Evolutionary conservation across 2,797 vertebrate genomes (phyloP).

Genomic region (Selene dorsalis): DNA sequence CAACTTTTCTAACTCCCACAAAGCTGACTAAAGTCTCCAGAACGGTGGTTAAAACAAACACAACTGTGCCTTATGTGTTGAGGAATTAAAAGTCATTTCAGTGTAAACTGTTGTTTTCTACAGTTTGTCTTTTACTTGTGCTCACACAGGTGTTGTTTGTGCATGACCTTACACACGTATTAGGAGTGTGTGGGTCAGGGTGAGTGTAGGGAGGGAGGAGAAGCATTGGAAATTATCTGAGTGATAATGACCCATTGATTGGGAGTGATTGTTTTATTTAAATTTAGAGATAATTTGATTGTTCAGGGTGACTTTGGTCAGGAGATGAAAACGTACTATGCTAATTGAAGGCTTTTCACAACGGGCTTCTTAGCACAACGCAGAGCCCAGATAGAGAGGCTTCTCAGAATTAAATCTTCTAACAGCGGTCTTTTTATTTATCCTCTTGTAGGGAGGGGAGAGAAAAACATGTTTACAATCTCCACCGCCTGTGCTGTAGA

Average conservation of each 20-base stretch:
- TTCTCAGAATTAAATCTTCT: conserved; percentile 76
- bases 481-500: conserved; percentile 49
- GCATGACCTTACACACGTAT: conserved; percentile 38
- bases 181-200: background rate
- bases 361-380: conserved; percentile 49
- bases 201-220: background rate
- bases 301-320: conserved; percentile 81
- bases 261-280: conserved; percentile 70
- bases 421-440: conserved; percentile 73
- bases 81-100: conserved; percentile 54
- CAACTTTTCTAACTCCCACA: conserved; percentile 42
- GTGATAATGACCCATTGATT: conserved; percentile 73
- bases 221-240: conserved; percentile 45
- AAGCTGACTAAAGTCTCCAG: conserved; percentile 29
- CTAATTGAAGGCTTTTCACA: conserved; percentile 77
- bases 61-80: conserved; percentile 62
- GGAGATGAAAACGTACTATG: conserved; percentile 64
- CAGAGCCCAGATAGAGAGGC: conserved; percentile 62
- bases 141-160: conserved; percentile 35
- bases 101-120: background rate
- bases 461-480: conserved; percentile 77
- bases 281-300: conserved; percentile 77
- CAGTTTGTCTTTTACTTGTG: conserved; percentile 12
- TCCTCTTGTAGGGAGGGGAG: conserved; percentile 64
- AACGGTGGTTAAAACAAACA: conserved; percentile 48